These are phyloP conservation scores for Salpingus planirostris DNA, from an alignment of 2,888 invertebrate species.

Conservation along the genomic window DNA sequence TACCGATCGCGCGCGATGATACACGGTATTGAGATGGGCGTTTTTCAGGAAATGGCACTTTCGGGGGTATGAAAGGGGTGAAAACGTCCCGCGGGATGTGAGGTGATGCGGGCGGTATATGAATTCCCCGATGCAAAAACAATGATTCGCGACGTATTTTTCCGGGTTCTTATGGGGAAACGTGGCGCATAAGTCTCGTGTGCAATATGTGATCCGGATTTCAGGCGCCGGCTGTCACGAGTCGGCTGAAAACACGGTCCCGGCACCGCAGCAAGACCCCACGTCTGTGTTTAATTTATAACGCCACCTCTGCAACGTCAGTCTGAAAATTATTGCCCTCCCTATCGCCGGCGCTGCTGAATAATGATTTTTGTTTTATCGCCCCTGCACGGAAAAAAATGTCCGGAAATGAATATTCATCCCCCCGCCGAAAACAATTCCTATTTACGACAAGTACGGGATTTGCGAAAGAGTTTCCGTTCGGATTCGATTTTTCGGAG, in stretches of 20 bases:
- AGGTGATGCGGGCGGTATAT: too few species aligned
- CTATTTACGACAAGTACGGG: too few species aligned
- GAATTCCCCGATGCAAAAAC: too few species aligned
- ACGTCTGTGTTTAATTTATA: constrained; percentile 32
- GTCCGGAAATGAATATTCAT: constrained; percentile 30
- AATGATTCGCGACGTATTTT: constrained; percentile 6
- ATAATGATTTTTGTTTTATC: constrained; percentile 32
- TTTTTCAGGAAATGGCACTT: too few species aligned
- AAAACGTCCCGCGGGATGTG: too few species aligned
- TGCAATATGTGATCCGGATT: constrained; percentile 25
- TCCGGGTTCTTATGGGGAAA: constrained; percentile 11
- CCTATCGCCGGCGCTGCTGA: constrained; percentile 17
- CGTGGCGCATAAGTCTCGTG: constrained; percentile 9
- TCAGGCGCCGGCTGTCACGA: constrained; percentile 25
- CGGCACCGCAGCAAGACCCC: constrained; percentile 23
- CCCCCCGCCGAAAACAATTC: constrained; percentile 19
- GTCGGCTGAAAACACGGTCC: constrained; percentile 25
- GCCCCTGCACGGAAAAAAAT: constrained; percentile 22
- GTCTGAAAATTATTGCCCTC: constrained; percentile 1
- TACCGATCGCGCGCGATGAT: too few species aligned
- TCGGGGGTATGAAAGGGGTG: too few species aligned
- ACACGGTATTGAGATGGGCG: too few species aligned
- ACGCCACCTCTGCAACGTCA: constrained; percentile 19
- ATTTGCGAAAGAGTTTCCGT: too few species aligned
- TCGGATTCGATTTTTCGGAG: too few species aligned